Evolutionary conservation across 2,888 invertebrate species (phyloP).

Genomic region (Cinara cedri): DNA sequence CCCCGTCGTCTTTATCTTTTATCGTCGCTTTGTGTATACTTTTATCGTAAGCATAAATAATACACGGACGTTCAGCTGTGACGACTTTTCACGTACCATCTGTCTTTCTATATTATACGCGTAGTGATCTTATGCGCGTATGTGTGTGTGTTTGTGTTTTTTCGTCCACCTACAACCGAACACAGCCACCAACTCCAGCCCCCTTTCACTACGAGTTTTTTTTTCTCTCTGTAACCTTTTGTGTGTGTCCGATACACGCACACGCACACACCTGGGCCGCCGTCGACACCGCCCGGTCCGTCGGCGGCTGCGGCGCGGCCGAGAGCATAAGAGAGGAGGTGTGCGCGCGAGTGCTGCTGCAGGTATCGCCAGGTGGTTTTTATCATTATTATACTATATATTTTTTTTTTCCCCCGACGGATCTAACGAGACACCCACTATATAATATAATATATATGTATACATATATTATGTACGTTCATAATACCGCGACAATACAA

Average conservation of each 20-base stretch:
- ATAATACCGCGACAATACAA: slow-evolving; percentile 20
- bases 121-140: neutral
- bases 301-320: neutral
- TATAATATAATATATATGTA: neutral
- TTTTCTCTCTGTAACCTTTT: slow-evolving; percentile 45
- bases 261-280: slow-evolving; percentile 42
- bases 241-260: slow-evolving; percentile 45
- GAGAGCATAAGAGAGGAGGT: neutral
- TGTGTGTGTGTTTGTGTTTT: neutral
- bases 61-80: slow-evolving; percentile 3
- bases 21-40: neutral
- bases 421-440: slow-evolving; percentile 39
- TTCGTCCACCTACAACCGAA: slow-evolving; percentile 51
- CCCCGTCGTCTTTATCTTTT: neutral
- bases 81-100: slow-evolving; percentile 44
- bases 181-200: slow-evolving; percentile 12
- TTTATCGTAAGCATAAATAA: neutral
- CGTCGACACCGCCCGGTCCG: slow-evolving; percentile 24
- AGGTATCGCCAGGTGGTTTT: slow-evolving; percentile 55
- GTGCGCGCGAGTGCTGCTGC: slow-evolving; percentile 8
- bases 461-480: slow-evolving; percentile 11
- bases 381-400: slow-evolving; percentile 36
- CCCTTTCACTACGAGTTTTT: slow-evolving; percentile 51
- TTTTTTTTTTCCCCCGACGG: slow-evolving; percentile 8
- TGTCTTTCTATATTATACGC: neutral